Evolutionary conservation across 2,888 invertebrate genomes (phyloP).

Genomic region (Agrochola macilenta): DNA sequence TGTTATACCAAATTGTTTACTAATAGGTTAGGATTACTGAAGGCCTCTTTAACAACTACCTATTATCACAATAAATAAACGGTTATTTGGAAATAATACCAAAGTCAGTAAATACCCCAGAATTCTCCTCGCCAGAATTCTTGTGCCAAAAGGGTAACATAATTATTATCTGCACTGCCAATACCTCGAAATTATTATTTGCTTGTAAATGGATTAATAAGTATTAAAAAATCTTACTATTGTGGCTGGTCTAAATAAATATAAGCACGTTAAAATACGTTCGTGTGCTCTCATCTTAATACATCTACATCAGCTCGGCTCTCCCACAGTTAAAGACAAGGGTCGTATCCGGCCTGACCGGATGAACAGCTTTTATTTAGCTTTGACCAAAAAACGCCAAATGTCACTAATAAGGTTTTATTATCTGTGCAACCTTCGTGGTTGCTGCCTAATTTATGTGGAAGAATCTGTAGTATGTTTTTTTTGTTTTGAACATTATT

Average conservation of each 20-base stretch:
- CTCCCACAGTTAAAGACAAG: slow-evolving; percentile 55
- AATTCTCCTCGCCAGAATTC: background rate
- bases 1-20: background rate
- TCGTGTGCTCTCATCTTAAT: slow-evolving; percentile 32
- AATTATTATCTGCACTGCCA: background rate
- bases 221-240: background rate
- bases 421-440: slow-evolving; percentile 18
- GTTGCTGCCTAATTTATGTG: background rate
- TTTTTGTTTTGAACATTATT: background rate
- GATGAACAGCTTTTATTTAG: slow-evolving; percentile 47
- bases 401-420: slow-evolving; percentile 45
- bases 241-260: background rate
- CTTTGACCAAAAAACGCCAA: slow-evolving; percentile 58
- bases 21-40: background rate
- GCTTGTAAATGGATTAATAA: background rate
- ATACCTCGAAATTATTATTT: background rate
- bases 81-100: background rate
- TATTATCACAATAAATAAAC: background rate
- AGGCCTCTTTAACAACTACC: background rate
- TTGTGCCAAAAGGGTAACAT: background rate
- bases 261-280: background rate
- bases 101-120: background rate
- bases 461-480: background rate
- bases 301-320: slow-evolving; percentile 20
- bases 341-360: slow-evolving; percentile 56